phyloP scores from a whole-genome alignment of 2,888 invertebrate species.

The Elaeidobius kamerunicus region DNA sequence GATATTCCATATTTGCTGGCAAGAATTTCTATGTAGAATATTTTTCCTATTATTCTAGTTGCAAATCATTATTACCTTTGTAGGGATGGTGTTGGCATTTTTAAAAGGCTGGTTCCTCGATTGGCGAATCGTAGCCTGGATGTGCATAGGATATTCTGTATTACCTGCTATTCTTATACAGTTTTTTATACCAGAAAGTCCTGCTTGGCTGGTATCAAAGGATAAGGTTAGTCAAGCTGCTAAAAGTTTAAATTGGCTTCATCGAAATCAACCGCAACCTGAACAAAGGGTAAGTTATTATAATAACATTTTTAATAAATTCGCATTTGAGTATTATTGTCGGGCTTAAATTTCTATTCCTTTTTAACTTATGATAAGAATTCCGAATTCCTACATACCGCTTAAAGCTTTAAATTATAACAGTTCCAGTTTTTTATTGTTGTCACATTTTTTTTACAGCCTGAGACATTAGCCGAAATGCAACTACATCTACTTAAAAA shows the following conservation, averaged over 20 bases:
- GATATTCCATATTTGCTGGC: no score
- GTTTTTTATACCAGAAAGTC: constrained; percentile 58
- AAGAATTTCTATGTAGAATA: no score
- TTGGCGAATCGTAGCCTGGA: constrained; percentile 58
- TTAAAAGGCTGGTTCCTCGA: constrained; percentile 54
- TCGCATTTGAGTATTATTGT: no score
- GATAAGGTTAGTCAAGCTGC: constrained; percentile 55
- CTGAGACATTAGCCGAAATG: constrained; percentile 52
- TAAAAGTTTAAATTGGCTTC: constrained; percentile 53
- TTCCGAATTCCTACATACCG: no score
- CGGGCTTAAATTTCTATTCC: no score
- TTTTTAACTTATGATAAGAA: no score
- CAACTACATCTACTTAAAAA: constrained; percentile 53
- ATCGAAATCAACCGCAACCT: constrained; percentile 50
- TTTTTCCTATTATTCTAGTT: no score
- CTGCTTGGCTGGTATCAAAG: constrained; percentile 58
- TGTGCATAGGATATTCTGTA: constrained; percentile 53
- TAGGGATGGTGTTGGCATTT: constrained; percentile 58
- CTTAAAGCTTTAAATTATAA: no score
- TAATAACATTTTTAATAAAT: background rate
- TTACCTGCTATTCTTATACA: constrained; percentile 53
- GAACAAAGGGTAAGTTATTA: constrained; percentile 46
- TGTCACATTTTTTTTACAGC: no score
- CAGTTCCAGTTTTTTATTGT: no score
- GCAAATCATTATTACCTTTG: no score